phyloP scores from a whole-genome alignment of 2,797 vertebrate genomes.

The Eospalax fontanierii region DNA sequence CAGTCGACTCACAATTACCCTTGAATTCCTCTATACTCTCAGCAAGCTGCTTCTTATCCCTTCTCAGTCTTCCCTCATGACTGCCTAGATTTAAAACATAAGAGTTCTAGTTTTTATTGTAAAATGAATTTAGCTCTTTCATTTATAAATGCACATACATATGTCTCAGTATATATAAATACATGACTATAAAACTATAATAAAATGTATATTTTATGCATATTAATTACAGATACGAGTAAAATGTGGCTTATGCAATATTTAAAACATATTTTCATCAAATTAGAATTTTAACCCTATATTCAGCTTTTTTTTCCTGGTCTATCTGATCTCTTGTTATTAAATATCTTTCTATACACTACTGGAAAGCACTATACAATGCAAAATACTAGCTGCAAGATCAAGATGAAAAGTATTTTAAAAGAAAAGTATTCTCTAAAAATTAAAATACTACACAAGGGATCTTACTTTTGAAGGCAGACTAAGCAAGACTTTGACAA shows the following conservation, averaged over 20 bases:
- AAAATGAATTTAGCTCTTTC: neutral
- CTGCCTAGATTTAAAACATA: no score
- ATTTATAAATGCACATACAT: neutral
- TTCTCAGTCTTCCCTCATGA: neutral
- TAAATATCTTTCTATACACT: neutral
- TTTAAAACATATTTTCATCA: neutral
- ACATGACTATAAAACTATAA: neutral
- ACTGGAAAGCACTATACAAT: neutral
- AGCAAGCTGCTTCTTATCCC: neutral
- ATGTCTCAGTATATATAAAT: neutral
- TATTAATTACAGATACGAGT: neutral
- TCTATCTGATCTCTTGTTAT: neutral
- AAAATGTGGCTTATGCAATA: neutral
- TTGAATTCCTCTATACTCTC: no score
- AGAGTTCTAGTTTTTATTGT: neutral
- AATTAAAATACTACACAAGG: neutral
- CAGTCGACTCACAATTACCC: no score
- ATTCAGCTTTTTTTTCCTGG: neutral
- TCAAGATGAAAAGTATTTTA: conserved; percentile 6
- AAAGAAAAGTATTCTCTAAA: neutral
- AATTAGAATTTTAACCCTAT: neutral
- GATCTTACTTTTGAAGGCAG: neutral
- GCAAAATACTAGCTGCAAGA: neutral
- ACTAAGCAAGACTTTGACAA: neutral
- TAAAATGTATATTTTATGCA: neutral